Percentiles rank a stretch among this genome's conserved stretches.
Conservation (phyloP, 53 echinoderm and acorn worm genomes). For the Arbacia lixula region DNA sequence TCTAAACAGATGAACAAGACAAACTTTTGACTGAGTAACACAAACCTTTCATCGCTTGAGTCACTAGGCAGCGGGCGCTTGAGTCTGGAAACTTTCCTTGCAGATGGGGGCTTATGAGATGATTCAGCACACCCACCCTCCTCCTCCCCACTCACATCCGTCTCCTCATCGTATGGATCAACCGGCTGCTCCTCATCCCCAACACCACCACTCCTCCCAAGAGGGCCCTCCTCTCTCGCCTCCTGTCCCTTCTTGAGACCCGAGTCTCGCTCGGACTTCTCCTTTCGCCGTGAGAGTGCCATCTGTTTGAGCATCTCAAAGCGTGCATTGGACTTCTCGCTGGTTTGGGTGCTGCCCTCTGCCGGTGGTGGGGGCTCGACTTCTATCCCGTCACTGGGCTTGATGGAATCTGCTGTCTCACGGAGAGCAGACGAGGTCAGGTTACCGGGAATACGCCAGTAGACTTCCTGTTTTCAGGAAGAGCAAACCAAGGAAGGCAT, state of each 20-base stretch:
- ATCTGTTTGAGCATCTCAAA: conserved; percentile 74
- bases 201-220: no score
- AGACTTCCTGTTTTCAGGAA: conserved; percentile 60
- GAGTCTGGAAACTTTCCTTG: conserved; percentile 61
- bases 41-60: conserved; percentile 70
- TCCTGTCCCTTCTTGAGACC: conserved; percentile 30
- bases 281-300: conserved; percentile 64
- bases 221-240: conserved; percentile 27
- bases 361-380: neutral
- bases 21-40: no score
- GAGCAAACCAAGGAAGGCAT: neutral
- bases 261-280: conserved; percentile 42
- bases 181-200: conserved; percentile 9
- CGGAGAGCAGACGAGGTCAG: conserved; percentile 63
- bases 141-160: conserved; percentile 64
- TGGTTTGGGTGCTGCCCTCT: no score
- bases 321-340: conserved; percentile 71
- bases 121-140: neutral
- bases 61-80: conserved; percentile 74
- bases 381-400: conserved; percentile 64
- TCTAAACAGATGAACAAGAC: no score
- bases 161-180: conserved; percentile 25
- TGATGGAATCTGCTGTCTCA: conserved; percentile 68
- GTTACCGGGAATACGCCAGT: conserved; percentile 83
- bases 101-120: neutral